phyloP scores from a whole-genome alignment of 30 jellyfish, hydroid and myxozoan genomes.

The Aurelia aurita region DNA sequence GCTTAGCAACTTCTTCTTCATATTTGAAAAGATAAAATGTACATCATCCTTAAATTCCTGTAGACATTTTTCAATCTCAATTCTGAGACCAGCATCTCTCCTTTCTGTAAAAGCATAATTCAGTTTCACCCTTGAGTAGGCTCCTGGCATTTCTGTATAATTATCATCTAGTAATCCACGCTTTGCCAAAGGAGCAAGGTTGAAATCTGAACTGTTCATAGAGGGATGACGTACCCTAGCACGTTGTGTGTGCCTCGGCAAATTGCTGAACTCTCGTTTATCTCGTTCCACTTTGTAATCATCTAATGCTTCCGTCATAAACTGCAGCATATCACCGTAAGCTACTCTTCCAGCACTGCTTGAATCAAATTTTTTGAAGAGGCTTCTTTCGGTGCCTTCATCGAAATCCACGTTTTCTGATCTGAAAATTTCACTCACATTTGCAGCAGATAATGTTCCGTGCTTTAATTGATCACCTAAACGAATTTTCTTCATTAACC shows the following conservation, averaged over 20 bases:
- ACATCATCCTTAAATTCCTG: constrained; percentile 47
- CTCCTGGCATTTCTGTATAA: constrained; percentile 54
- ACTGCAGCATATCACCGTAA: constrained; percentile 42
- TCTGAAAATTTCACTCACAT: neutral
- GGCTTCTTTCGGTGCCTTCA: constrained; percentile 19
- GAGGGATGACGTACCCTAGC: constrained; percentile 58
- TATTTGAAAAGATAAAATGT: constrained; percentile 18
- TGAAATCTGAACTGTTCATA: constrained; percentile 57
- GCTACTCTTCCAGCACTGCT: constrained; percentile 25
- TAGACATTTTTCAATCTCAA: constrained; percentile 65
- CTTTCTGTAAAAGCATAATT: constrained; percentile 64
- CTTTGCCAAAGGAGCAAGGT: constrained; percentile 64
- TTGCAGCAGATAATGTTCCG: constrained; percentile 15
- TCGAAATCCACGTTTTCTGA: constrained; percentile 49
- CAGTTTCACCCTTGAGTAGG: constrained; percentile 51
- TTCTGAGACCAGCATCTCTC: constrained; percentile 70
- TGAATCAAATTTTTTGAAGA: constrained; percentile 23
- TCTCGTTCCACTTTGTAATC: constrained; percentile 52
- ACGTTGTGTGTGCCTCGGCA: constrained; percentile 53
- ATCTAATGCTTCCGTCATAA: constrained; percentile 50
- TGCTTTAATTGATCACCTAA: constrained; percentile 45
- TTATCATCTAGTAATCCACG: constrained; percentile 60
- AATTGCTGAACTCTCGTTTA: constrained; percentile 42
- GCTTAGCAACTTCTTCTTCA: constrained; percentile 45
- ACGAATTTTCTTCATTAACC: constrained; percentile 17